These are phyloP conservation scores for Carollia perspicillata DNA, from an alignment of 2,113 vertebrate genomes.

Conservation along the genomic window DNA sequence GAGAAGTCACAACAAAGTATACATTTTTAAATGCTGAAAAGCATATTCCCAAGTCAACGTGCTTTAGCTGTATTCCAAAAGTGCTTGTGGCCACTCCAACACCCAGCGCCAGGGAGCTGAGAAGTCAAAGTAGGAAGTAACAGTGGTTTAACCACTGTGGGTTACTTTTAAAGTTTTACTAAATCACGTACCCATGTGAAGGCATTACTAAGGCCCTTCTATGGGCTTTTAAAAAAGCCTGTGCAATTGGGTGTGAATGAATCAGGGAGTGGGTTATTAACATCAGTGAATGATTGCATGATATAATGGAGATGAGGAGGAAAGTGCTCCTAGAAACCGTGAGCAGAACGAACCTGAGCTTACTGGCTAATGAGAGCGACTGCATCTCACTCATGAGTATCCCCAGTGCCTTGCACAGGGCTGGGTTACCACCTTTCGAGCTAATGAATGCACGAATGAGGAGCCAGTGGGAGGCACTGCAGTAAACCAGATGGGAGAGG, in stretches of 20 bases:
- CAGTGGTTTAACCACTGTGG: neutral
- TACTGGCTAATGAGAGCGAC: neutral
- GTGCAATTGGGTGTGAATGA: neutral
- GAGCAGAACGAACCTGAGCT: neutral
- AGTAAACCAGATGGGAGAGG: neutral
- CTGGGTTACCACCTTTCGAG: neutral
- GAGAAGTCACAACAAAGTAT: neutral
- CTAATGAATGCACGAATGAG: neutral
- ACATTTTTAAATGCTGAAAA: conserved; percentile 3
- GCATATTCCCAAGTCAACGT: neutral
- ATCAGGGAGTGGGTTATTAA: neutral
- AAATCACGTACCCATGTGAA: neutral
- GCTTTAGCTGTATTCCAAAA: neutral
- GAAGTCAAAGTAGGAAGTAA: neutral
- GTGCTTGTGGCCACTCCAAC: neutral
- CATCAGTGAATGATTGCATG: neutral
- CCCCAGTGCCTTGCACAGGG: neutral
- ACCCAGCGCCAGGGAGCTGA: neutral
- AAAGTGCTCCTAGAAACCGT: neutral
- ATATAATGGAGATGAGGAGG: neutral
- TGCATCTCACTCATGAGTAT: neutral
- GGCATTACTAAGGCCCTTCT: neutral
- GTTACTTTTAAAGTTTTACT: neutral
- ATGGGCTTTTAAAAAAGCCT: neutral
- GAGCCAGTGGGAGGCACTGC: neutral